phyloP scores from a whole-genome alignment of 2,113 vertebrate genomes.

The Sylvilagus bachmani region DNA sequence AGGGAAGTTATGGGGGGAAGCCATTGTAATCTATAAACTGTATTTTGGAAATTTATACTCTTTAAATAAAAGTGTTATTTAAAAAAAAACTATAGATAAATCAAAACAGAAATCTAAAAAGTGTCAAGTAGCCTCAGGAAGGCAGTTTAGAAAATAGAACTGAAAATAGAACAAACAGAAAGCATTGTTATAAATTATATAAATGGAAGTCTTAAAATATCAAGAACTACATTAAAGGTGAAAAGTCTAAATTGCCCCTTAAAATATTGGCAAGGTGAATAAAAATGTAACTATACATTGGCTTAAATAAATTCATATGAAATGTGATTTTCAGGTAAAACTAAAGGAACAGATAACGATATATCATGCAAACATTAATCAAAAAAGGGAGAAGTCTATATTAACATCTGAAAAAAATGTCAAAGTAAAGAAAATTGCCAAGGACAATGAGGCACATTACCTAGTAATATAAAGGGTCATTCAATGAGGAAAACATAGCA shows the following conservation, averaged over 20 bases:
- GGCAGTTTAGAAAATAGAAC: neutral
- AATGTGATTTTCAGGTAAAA: neutral
- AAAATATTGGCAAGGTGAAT: neutral
- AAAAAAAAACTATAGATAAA: too few relatives aligned
- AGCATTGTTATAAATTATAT: neutral
- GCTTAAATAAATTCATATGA: neutral
- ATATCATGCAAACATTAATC: neutral
- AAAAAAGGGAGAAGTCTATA: neutral
- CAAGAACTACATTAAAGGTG: neutral
- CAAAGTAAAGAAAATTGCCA: neutral
- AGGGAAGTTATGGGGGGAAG: too few relatives aligned
- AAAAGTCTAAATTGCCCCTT: neutral
- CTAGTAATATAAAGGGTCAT: neutral
- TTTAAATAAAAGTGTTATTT: too few relatives aligned
- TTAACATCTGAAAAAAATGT: neutral
- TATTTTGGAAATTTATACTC: too few relatives aligned
- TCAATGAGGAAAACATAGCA: neutral
- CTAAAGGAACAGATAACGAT: neutral
- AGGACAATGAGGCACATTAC: neutral
- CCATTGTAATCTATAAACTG: too few relatives aligned
- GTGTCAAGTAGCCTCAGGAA: neutral
- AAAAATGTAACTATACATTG: neutral
- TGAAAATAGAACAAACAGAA: neutral
- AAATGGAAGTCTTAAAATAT: neutral
- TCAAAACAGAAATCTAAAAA: neutral